Evolutionary conservation across 2,797 vertebrate genomes (phyloP).

Genomic region (Enteromius viviparus): DNA sequence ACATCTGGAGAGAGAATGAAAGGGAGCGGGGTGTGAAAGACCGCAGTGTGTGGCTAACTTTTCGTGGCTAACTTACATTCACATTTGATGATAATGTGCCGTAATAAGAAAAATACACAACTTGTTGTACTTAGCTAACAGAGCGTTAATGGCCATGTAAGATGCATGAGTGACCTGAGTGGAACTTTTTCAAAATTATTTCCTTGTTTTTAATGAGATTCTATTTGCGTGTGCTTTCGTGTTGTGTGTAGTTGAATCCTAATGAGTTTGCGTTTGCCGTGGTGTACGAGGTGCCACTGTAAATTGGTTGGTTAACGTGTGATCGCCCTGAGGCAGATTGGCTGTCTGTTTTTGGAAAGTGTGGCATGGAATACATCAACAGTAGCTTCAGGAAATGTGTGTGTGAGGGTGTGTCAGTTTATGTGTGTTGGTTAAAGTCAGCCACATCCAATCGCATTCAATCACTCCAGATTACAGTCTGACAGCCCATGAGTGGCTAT

Average conservation of each 20-base stretch:
- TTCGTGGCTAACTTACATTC: slow-evolving; percentile 16
- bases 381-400: slow-evolving; percentile 19
- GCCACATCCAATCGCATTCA: slow-evolving; percentile 56
- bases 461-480: slow-evolving; percentile 53
- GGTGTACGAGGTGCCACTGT: slow-evolving; percentile 31
- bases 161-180: slow-evolving; percentile 49
- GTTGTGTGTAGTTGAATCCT: slow-evolving; percentile 30
- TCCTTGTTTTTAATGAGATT: slow-evolving; percentile 39
- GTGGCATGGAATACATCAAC: slow-evolving; percentile 46
- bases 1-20: slow-evolving; percentile 1
- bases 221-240: background rate
- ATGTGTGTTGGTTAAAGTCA: slow-evolving; percentile 45
- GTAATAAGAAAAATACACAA: slow-evolving; percentile 45
- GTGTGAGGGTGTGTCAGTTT: slow-evolving; percentile 26
- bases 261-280: slow-evolving; percentile 39
- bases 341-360: slow-evolving; percentile 36
- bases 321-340: slow-evolving; percentile 50
- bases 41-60: slow-evolving; percentile 20
- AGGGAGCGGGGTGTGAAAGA: slow-evolving; percentile 1
- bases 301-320: slow-evolving; percentile 54
- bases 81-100: slow-evolving; percentile 42
- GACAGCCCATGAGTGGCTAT: slow-evolving; percentile 44
- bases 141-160: slow-evolving; percentile 36
- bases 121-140: slow-evolving; percentile 47
- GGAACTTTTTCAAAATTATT: slow-evolving; percentile 23